Evolutionary conservation across 2,797 vertebrate genomes (phyloP), one percentile per base, ranked within the genome.

Genomic region (Cossypha heuglini): DNA sequence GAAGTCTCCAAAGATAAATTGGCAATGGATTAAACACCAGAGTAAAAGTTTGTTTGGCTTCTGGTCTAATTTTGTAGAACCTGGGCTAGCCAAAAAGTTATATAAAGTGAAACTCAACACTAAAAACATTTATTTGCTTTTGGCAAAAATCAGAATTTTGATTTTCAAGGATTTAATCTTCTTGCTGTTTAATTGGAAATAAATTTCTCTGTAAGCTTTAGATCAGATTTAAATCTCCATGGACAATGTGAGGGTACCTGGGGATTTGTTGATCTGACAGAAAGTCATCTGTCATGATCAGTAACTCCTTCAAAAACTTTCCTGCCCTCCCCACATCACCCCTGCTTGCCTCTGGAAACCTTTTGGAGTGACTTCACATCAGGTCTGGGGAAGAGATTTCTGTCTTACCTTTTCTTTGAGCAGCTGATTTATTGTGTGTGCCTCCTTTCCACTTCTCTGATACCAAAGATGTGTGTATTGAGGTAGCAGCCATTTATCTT

Each of bases 31-130:
- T 66, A 87, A 87, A 58, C 69, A 42, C 20, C 48, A 57, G 45
- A 79, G 10, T 83, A 62, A 79, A 87, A 88, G 83, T 87, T 71
- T 67, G 76, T 93, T 89, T 96, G 93, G 68, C 84, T 76, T 71
- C 68, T 89, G 86, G 29, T 85, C 63, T 93, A 24, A 62, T 79
- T 75, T 18, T 82, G 31, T 64, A 57, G 58, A 61, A 62, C 66
- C 18, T 79, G 40, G 37, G 16, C 25, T 72, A 68, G 62, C 49
- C 46, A 77, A 74, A 67, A 72, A 26, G 21, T 51, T 45, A 12
- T 18, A n/a, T 76, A 15, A 74, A 73, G 28, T 64, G 57, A 71
- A 74, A 38, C 26, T 90, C 20, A 54, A 18, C 12, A 31, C 37
- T 78, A 5, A 75, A 69, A 79, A 24, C 5, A 40, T 48, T 90